Evolutionary conservation across 2,113 vertebrate species (phyloP).

Genomic region (Tenrec ecaudatus): DNA sequence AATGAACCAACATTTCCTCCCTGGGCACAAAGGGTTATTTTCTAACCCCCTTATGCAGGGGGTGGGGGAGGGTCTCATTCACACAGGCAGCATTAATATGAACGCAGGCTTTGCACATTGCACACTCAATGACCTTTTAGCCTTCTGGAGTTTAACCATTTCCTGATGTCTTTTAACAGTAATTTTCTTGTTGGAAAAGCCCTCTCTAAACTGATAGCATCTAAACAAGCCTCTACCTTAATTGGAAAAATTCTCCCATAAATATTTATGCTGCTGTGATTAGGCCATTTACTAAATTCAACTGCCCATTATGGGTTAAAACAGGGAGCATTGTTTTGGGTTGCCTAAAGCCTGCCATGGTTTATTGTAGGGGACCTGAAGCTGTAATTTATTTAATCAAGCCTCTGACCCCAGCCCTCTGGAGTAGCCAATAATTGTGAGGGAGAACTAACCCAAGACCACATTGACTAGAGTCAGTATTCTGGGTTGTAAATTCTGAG

Average conservation of each 20-base stretch:
- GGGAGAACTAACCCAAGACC: constrained; percentile 79
- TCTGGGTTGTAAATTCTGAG: constrained; percentile 81
- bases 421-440: constrained; percentile 83
- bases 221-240: constrained; percentile 90
- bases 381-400: constrained; percentile 90
- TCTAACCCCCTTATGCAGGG: constrained; percentile 56
- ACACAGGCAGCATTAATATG: constrained; percentile 74
- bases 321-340: constrained; percentile 88
- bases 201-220: constrained; percentile 89
- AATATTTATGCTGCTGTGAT: constrained; percentile 91
- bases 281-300: constrained; percentile 89
- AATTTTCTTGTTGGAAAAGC: constrained; percentile 90
- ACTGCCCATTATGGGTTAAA: constrained; percentile 90
- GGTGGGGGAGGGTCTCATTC: constrained; percentile 36
- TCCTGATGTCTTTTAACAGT: constrained; percentile 90
- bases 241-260: constrained; percentile 91
- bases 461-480: constrained; percentile 80
- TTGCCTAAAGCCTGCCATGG: constrained; percentile 88
- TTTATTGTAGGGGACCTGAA: constrained; percentile 87
- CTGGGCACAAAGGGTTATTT: constrained; percentile 71
- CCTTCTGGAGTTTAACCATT: constrained; percentile 88
- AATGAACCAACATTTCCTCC: constrained; percentile 57
- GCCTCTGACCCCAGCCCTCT: constrained; percentile 86
- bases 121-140: constrained; percentile 88
- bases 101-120: constrained; percentile 80